Percentiles rank a stretch among this genome's conserved stretches.
These are phyloP conservation scores for Colletes collaris DNA, from an alignment of 2,888 invertebrate species.

Conservation along the genomic window DNA sequence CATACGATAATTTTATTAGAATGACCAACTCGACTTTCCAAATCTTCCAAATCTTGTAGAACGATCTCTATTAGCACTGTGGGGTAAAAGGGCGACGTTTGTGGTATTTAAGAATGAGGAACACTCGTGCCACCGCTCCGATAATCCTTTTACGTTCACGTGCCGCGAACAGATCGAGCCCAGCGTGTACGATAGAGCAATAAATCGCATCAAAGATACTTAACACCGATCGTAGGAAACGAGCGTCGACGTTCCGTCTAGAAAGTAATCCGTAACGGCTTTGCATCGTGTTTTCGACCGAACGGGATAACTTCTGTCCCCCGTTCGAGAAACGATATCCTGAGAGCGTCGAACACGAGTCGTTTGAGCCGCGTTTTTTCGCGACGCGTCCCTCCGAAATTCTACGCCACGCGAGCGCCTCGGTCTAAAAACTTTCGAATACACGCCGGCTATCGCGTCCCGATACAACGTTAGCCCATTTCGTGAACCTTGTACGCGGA, in stretches of 20 bases:
- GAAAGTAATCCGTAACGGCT: conserved; percentile 49
- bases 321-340: neutral
- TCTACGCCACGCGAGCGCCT: neutral
- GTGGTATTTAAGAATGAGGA: neutral
- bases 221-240: conserved; percentile 35
- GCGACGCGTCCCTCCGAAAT: conserved; percentile 29
- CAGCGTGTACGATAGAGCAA: conserved; percentile 11
- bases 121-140: conserved; percentile 16
- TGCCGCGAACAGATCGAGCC: neutral
- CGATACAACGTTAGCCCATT: conserved; percentile 62
- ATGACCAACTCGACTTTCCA: too few species aligned
- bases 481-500: conserved; percentile 54
- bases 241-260: conserved; percentile 34
- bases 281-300: conserved; percentile 29
- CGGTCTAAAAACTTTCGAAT: conserved; percentile 36
- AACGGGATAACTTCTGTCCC: conserved; percentile 18
- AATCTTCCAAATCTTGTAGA: too few species aligned
- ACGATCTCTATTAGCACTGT: too few species aligned
- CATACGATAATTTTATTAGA: too few species aligned
- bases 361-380: conserved; percentile 1
- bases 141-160: conserved; percentile 21
- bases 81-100: too few species aligned
- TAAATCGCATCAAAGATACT: conserved; percentile 50
- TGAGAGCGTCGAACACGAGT: conserved; percentile 1
- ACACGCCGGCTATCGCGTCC: conserved; percentile 37